These are phyloP conservation scores for Forbesichthys agassizii DNA, from an alignment of 2,113 vertebrate species.

Conservation along the genomic window DNA sequence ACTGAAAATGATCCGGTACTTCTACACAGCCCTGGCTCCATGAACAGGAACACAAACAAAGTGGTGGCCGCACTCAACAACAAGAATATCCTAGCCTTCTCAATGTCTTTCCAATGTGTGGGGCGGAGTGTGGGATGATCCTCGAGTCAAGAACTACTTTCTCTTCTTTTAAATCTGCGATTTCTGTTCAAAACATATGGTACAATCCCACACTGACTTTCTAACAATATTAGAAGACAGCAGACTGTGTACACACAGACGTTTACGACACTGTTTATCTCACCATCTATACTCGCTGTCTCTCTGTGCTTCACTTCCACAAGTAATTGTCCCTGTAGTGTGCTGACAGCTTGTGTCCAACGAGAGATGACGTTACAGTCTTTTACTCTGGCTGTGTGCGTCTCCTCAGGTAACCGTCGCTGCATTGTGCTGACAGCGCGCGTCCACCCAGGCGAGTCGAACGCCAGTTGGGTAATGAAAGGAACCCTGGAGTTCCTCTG, in stretches of 20 bases:
- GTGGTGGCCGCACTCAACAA: too few relatives aligned
- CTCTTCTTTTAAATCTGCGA: background rate
- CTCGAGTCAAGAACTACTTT: too few relatives aligned
- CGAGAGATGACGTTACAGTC: background rate
- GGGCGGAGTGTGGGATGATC: too few relatives aligned
- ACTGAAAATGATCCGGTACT: too few relatives aligned
- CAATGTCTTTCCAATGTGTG: too few relatives aligned
- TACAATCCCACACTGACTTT: background rate
- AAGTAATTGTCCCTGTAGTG: constrained; percentile 2
- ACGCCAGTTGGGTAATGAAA: constrained; percentile 95
- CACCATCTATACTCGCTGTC: background rate
- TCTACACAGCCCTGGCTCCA: too few relatives aligned
- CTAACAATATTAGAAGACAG: background rate
- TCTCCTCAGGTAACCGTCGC: constrained; percentile 78
- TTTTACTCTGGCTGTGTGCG: background rate
- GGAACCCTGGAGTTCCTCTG: constrained; percentile 90
- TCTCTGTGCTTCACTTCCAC: background rate
- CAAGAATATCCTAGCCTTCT: too few relatives aligned
- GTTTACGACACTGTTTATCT: background rate
- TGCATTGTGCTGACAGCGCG: constrained; percentile 85
- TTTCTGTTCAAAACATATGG: background rate
- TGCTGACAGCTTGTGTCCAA: constrained; percentile 2
- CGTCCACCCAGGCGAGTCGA: constrained; percentile 93
- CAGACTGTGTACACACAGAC: background rate
- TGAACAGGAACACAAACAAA: background rate